Percentiles rank a stretch among this genome's conserved stretches.
phyloP scores from a whole-genome alignment of 2,113 vertebrate genomes.

The Grammomys dolichurus region DNA sequence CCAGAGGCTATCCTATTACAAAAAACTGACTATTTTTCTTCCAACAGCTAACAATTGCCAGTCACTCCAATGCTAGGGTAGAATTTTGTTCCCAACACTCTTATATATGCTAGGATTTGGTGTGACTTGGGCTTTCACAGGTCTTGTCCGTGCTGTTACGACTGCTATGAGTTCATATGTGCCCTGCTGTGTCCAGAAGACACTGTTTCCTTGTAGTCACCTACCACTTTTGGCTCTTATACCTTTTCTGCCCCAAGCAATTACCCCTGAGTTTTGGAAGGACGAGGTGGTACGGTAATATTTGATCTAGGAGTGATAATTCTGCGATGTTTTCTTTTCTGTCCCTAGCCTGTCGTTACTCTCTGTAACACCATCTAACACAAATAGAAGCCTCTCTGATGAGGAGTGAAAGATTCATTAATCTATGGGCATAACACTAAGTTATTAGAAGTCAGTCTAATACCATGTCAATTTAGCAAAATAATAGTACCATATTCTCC shows the following conservation, averaged over 20 bases:
- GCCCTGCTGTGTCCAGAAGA: neutral
- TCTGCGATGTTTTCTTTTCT: neutral
- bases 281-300: neutral
- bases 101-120: neutral
- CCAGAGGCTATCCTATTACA: neutral
- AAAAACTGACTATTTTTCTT: neutral
- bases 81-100: neutral
- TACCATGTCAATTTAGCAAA: neutral
- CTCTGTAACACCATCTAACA: neutral
- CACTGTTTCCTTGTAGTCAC: neutral
- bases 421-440: neutral
- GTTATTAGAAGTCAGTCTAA: neutral
- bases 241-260: neutral
- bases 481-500: neutral
- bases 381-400: neutral
- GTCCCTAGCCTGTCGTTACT: neutral
- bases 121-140: neutral
- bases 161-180: neutral
- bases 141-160: neutral
- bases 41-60: neutral
- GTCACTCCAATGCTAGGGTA: neutral
- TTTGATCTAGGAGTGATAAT: neutral
- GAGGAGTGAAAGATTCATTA: neutral
- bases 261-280: neutral
- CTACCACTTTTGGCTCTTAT: no score